phyloP scores from a whole-genome alignment of 2,797 vertebrate genomes.

The Artibeus lituratus region DNA sequence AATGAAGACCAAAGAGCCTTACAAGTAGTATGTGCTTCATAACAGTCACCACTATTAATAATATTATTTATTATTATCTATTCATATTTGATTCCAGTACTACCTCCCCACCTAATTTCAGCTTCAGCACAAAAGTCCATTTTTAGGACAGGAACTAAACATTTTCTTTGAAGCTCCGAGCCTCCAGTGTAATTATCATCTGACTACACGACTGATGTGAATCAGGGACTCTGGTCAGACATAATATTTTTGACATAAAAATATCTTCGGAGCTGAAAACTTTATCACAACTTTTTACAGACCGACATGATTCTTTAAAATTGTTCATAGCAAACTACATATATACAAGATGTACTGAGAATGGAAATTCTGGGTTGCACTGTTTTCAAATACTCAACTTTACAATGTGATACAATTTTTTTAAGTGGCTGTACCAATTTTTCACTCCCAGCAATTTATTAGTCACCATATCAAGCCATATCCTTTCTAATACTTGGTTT shows the following conservation, averaged over 20 bases:
- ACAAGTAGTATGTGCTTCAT: neutral
- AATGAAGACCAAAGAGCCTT: neutral
- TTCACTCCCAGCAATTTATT: neutral
- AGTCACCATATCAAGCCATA: neutral
- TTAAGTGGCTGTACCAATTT: neutral
- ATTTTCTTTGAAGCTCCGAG: neutral
- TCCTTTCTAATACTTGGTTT: neutral
- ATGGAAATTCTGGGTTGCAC: neutral
- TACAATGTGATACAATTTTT: neutral
- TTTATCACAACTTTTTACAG: neutral
- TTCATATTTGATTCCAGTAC: neutral
- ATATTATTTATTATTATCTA: neutral
- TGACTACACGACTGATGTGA: neutral
- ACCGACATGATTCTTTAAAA: neutral
- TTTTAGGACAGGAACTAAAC: neutral
- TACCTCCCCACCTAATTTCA: neutral
- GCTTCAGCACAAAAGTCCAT: neutral
- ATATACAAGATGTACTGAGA: neutral
- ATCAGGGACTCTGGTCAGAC: neutral
- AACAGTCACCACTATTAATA: neutral
- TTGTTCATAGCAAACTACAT: neutral
- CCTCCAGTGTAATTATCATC: neutral
- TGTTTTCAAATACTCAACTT: neutral
- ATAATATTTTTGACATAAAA: neutral
- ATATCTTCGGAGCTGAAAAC: neutral